A percentile compares a stretch with the other conserved stretches of the same genome.
Evolutionary conservation across 2,797 vertebrate species (phyloP).

Genomic region (Phalanger gymnotis): DNA sequence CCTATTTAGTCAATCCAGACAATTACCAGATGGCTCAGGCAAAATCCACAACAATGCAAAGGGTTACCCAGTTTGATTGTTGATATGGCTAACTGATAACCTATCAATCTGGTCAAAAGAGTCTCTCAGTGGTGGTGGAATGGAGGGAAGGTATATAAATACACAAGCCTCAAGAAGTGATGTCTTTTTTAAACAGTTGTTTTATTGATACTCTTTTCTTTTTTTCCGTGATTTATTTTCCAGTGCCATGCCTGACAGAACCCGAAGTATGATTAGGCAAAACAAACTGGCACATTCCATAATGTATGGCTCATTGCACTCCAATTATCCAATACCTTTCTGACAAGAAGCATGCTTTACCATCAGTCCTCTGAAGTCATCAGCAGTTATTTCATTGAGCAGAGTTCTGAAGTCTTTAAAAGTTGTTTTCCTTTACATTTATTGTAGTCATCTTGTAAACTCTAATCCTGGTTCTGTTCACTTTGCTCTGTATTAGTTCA

Average conservation of each 20-base stretch:
- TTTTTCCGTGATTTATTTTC: background rate
- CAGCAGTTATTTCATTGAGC: background rate
- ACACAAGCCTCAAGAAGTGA: background rate
- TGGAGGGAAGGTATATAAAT: background rate
- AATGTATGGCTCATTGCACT: background rate
- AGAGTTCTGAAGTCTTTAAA: background rate
- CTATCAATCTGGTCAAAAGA: background rate
- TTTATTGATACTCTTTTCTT: background rate
- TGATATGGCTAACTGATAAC: background rate
- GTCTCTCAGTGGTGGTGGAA: background rate
- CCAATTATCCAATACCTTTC: background rate
- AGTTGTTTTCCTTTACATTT: background rate
- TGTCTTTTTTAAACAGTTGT: background rate
- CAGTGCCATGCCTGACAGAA: background rate
- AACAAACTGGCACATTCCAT: background rate
- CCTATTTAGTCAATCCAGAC: background rate
- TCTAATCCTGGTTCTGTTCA: background rate
- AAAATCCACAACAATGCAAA: background rate
- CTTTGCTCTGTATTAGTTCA: background rate
- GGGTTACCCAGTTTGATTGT: background rate
- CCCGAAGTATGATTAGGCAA: background rate
- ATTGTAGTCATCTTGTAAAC: background rate
- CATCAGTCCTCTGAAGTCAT: background rate
- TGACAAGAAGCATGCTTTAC: background rate
- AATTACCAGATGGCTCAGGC: background rate